Base-by-base conservation (phyloP, 1,140 invertebrate genomes). In the Drosophila arizonae region DNA sequence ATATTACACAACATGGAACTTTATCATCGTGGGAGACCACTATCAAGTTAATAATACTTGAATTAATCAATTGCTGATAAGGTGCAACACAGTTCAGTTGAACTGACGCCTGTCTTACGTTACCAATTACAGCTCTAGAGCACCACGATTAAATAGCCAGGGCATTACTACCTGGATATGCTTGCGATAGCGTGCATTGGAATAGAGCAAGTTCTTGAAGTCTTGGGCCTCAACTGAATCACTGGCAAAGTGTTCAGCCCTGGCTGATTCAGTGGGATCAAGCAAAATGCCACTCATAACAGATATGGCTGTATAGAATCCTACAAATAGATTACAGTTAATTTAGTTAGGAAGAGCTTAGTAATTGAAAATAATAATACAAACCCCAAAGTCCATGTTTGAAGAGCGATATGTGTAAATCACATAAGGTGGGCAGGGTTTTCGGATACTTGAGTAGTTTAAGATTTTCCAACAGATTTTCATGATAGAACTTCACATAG, bases 281-380 rank as follows among this genome's bases (percentile, higher is more conserved):
- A 90, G 13, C 3, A 91, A 46, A 24, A 90, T 77, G 5, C 69
- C 88, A 8, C 77, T 76, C 88, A 91, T 90, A 33, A 85, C 77
- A 1, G 75, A 82, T 4, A 75, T 81, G 2, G 71, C 70, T 8
- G 86, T 80, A 4, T 45, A 43, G 28, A 73, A 90, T 10, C 68
- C 90, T 91, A 21, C 0, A 30, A 6, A 33, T 1, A 3, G 1
- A 24, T 0, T 8, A 1, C 0, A 2, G 10, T 13, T 2, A 13
- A 8, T 46, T 45, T 28, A 24, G 15, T 43, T 33, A 56, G 2
- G 3, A 28, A 33, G 24, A 54, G 56, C 2, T 45, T 15, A 24
- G 21, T 24, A 24, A 24, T 30, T 10, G 3, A 13, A 11, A 61
- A 6, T 30, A 30, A 6, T 30, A 1, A 1, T 55, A 75, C 72